Conservation (phyloP, 1,140 invertebrate species). For the Babylonia areolata region DNA sequence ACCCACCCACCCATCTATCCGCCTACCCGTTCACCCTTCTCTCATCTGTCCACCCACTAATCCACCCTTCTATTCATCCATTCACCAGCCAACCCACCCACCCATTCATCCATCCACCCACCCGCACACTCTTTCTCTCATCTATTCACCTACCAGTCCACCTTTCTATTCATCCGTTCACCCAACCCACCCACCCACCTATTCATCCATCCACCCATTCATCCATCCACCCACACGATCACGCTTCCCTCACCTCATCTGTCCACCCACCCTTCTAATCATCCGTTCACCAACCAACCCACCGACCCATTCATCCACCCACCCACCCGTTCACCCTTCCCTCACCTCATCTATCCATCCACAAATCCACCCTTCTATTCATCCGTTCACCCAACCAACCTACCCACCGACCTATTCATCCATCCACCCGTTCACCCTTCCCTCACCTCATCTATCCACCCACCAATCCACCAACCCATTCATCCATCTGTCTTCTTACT, state of each 20-base stretch:
- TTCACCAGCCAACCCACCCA: neutral
- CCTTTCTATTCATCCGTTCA: neutral
- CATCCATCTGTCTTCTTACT: too few relatives aligned
- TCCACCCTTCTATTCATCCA: neutral
- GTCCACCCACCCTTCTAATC: too few relatives aligned
- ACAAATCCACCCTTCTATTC: neutral
- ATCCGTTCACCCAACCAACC: neutral
- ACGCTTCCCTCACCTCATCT: neutral
- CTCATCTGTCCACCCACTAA: neutral
- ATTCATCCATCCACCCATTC: neutral
- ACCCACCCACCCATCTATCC: neutral
- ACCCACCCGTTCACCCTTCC: too few relatives aligned
- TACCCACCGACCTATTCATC: neutral
- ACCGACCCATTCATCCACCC: neutral
- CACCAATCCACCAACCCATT: too few relatives aligned
- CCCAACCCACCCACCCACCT: neutral
- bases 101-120: neutral
- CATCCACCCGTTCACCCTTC: too few relatives aligned
- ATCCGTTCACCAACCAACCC: neutral
- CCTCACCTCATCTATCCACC: too few relatives aligned
- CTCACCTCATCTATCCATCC: too few relatives aligned
- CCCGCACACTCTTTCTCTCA: neutral
- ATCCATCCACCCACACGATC: neutral
- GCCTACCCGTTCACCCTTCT: neutral
- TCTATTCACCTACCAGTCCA: neutral